Conservation (phyloP, 2,888 invertebrate species). For the Phlogophora meticulosa region DNA sequence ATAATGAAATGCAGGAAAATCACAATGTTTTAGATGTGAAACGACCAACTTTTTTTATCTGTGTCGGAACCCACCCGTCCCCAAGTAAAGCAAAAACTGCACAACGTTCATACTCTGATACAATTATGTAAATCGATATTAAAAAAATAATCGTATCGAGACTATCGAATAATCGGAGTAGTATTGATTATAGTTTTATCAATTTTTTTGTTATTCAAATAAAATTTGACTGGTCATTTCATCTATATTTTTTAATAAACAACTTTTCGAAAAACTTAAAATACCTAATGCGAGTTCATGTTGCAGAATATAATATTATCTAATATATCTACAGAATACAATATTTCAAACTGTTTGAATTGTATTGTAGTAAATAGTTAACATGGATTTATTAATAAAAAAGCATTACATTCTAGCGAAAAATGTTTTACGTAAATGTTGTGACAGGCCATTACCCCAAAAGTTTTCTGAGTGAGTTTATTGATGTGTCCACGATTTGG, state of each 20-base stretch:
- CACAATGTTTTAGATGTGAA: slow-evolving; percentile 23
- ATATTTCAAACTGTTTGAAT: not conserved
- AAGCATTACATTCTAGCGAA: not conserved
- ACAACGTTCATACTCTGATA: not conserved
- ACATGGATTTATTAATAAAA: not conserved
- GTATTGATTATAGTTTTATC: not conserved
- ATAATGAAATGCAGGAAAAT: slow-evolving; percentile 52
- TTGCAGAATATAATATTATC: slow-evolving; percentile 13
- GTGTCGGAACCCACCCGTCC: not conserved
- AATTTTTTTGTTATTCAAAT: not conserved
- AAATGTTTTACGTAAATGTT: no score
- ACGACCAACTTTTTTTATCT: not conserved
- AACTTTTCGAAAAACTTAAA: slow-evolving; percentile 10
- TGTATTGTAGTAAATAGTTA: slow-evolving; percentile 2
- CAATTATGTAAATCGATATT: slow-evolving; percentile 5
- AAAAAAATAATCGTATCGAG: slow-evolving; percentile 5
- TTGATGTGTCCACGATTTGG: no score
- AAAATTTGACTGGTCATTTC: not conserved
- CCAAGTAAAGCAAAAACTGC: not conserved
- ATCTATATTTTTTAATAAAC: not conserved
- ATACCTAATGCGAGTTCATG: slow-evolving; percentile 3
- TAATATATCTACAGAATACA: slow-evolving; percentile 17
- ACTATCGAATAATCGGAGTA: not conserved
- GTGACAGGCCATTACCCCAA: not conserved
- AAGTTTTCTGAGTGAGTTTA: no score